Conservation (phyloP, 2,888 invertebrate species). For the Lagria hirta region DNA sequence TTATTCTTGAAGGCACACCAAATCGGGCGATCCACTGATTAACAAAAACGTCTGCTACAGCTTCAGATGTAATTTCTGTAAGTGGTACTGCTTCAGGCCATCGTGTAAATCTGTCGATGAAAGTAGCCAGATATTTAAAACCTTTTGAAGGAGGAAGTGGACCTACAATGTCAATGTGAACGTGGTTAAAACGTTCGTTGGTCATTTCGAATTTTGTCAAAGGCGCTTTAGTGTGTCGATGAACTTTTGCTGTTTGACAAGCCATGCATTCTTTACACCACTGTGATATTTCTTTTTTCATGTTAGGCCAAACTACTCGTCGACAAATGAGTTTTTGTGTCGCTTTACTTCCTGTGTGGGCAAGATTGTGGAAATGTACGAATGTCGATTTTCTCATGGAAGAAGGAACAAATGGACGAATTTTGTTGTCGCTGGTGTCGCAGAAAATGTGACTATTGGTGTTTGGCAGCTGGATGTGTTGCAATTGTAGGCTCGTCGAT, state of each 20-base stretch:
- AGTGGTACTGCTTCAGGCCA: slow-evolving; percentile 50
- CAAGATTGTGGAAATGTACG: slow-evolving; percentile 36
- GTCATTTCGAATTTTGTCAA: slow-evolving; percentile 34
- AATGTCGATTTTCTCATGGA: too few relatives aligned
- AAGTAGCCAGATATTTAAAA: slow-evolving; percentile 31
- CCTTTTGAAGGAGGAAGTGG: slow-evolving; percentile 28
- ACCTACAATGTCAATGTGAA: slow-evolving; percentile 44
- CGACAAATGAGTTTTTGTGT: slow-evolving; percentile 37
- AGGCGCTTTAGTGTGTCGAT: slow-evolving; percentile 40
- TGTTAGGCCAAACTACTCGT: slow-evolving; percentile 33
- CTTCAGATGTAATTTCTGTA: slow-evolving; percentile 46
- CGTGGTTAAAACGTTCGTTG: slow-evolving; percentile 35
- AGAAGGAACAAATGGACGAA: too few relatives aligned
- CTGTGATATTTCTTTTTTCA: slow-evolving; percentile 25
- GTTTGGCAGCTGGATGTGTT: too few relatives aligned
- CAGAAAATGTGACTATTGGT: too few relatives aligned
- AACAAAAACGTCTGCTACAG: slow-evolving; percentile 43
- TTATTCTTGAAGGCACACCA: slow-evolving; percentile 44
- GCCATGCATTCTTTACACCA: slow-evolving; percentile 42
- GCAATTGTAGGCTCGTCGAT: too few relatives aligned
- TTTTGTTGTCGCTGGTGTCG: too few relatives aligned
- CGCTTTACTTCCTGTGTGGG: slow-evolving; percentile 37
- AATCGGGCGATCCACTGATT: slow-evolving; percentile 49
- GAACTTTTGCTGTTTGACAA: slow-evolving; percentile 45
- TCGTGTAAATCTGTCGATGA: slow-evolving; percentile 42